These are phyloP conservation scores for Synaphobranchus kaupii DNA, from an alignment of 2,797 vertebrate genomes.

Conservation along the genomic window DNA sequence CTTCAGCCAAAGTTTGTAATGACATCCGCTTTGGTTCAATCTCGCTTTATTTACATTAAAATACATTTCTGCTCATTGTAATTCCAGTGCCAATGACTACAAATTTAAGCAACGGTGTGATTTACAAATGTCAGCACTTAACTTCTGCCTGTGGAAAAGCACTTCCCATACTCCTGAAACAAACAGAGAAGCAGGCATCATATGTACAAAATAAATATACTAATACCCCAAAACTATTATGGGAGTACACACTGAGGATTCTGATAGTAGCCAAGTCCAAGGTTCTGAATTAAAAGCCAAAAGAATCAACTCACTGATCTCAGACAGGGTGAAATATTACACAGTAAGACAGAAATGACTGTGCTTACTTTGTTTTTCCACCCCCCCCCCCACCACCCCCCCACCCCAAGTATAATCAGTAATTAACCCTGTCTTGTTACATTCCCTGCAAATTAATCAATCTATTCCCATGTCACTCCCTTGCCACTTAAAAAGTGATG, in stretches of 20 bases:
- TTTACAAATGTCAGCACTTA: slow-evolving; percentile 8
- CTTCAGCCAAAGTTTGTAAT: not conserved
- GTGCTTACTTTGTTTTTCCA: not conserved
- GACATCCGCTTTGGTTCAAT: not conserved
- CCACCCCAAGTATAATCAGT: not conserved
- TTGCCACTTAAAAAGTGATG: not conserved
- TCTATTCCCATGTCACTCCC: not conserved
- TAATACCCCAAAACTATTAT: not conserved
- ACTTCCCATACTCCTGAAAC: not conserved
- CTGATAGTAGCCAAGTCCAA: not conserved
- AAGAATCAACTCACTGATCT: not conserved
- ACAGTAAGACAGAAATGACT: not conserved
- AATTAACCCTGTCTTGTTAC: not conserved
- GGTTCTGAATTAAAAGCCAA: not conserved
- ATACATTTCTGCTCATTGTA: not conserved
- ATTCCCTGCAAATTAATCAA: not conserved
- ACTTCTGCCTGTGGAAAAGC: not conserved
- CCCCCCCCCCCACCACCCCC: no score
- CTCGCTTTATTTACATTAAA: slow-evolving; percentile 1
- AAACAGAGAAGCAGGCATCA: not conserved
- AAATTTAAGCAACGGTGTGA: not conserved
- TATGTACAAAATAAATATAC: not conserved
- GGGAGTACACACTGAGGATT: not conserved
- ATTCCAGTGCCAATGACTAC: not conserved
- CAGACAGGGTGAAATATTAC: not conserved